Conservation (phyloP, 2,888 invertebrate species). For the Lasioglossum calceatum region DNA sequence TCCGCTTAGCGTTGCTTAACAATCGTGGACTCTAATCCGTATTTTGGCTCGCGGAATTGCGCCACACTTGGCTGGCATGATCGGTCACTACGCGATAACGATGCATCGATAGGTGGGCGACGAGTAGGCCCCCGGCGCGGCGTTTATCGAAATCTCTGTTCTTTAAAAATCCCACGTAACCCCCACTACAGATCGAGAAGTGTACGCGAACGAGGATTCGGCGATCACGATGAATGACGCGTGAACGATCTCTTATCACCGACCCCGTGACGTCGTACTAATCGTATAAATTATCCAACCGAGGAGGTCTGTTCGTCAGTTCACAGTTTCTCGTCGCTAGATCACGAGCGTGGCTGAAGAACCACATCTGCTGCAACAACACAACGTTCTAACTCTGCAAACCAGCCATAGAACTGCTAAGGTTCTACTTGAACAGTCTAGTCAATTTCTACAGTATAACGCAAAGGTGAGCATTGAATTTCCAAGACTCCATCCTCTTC, state of each 20-base stretch:
- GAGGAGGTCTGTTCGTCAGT: slow-evolving; percentile 67
- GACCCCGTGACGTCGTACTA: slow-evolving; percentile 64
- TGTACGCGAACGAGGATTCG: slow-evolving; percentile 23
- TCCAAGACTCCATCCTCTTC: neutral
- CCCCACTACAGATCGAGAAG: neutral
- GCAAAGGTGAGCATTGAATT: slow-evolving; percentile 67
- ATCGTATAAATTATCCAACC: slow-evolving; percentile 75
- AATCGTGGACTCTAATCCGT: slow-evolving; percentile 2
- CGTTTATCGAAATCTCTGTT: slow-evolving; percentile 51
- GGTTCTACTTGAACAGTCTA: slow-evolving; percentile 70
- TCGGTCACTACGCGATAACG: slow-evolving; percentile 31
- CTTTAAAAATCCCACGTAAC: neutral
- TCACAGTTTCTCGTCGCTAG: slow-evolving; percentile 46
- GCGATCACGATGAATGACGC: slow-evolving; percentile 67
- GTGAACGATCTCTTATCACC: slow-evolving; percentile 60
- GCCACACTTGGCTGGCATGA: neutral
- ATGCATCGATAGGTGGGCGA: slow-evolving; percentile 34
- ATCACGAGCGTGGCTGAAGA: slow-evolving; percentile 53
- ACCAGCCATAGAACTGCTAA: slow-evolving; percentile 64
- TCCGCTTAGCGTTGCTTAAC: neutral
- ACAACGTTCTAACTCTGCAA: slow-evolving; percentile 8
- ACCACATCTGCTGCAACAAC: neutral
- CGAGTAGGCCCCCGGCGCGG: neutral
- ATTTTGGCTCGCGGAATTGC: slow-evolving; percentile 19
- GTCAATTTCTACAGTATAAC: slow-evolving; percentile 64